These are phyloP conservation scores for Brienomyrus longianalis DNA, from an alignment of 2,113 vertebrate species.

Conservation along the genomic window DNA sequence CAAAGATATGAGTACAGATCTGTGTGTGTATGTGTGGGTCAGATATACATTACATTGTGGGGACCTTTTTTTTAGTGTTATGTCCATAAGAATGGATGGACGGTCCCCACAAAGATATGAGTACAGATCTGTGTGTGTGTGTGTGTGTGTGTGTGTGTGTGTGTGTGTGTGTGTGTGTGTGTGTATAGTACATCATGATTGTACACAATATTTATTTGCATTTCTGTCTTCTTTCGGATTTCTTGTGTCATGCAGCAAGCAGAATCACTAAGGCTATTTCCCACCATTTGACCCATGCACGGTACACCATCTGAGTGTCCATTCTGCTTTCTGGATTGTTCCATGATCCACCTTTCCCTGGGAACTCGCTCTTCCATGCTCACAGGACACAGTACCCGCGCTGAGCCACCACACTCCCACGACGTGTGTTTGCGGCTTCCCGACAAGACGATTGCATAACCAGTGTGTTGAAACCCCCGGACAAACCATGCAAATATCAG, in stretches of 20 bases:
- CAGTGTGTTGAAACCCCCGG: not conserved
- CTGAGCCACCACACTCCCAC: not conserved
- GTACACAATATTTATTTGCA: not conserved
- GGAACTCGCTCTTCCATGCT: not conserved
- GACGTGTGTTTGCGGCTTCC: not conserved
- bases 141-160: too few relatives aligned
- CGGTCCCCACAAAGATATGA: not conserved
- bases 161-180: not conserved
- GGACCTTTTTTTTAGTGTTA: not conserved
- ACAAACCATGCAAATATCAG: not conserved
- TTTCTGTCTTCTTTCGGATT: not conserved
- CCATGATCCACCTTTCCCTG: not conserved
- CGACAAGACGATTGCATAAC: not conserved
- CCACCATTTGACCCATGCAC: not conserved
- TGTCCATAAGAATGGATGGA: not conserved
- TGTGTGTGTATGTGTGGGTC: not conserved
- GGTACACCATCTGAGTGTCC: not conserved
- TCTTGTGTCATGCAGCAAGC: not conserved
- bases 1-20: not conserved
- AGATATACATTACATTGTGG: not conserved
- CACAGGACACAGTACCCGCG: not conserved
- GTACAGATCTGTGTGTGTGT: not conserved
- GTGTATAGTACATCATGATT: not conserved
- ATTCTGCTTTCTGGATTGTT: not conserved
- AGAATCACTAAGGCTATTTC: not conserved